Evolutionary conservation across 2,113 vertebrate genomes (phyloP).

Genomic region (Serilophus lunatus): DNA sequence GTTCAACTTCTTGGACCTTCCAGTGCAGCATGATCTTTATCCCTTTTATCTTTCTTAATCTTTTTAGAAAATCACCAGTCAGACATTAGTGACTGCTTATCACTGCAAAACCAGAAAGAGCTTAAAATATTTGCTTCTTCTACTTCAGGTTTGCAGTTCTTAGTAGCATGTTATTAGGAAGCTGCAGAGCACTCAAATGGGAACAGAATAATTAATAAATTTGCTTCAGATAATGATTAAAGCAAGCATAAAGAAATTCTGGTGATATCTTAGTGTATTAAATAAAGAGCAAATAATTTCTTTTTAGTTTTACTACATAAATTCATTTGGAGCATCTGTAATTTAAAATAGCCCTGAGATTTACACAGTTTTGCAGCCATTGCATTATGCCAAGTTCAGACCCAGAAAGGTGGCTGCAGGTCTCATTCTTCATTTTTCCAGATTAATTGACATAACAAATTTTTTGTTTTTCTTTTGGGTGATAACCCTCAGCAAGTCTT

Average conservation of each 20-base stretch:
- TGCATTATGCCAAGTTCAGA: background rate
- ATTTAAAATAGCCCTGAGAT: background rate
- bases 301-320: background rate
- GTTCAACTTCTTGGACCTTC: background rate
- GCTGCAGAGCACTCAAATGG: background rate
- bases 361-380: background rate
- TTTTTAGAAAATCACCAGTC: background rate
- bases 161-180: background rate
- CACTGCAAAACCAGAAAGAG: background rate
- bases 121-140: background rate
- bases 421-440: background rate
- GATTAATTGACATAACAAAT: background rate
- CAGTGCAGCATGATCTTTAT: background rate
- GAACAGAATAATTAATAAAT: background rate
- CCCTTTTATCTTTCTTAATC: background rate
- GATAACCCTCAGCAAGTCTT: background rate
- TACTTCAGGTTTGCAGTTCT: background rate
- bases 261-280: background rate
- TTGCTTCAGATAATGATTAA: background rate
- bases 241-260: background rate
- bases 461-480: background rate
- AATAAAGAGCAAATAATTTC: background rate
- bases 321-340: background rate
- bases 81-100: background rate
- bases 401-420: background rate